Base-by-base conservation (phyloP, 2,797 vertebrate genomes). In the Xenops minutus region DNA sequence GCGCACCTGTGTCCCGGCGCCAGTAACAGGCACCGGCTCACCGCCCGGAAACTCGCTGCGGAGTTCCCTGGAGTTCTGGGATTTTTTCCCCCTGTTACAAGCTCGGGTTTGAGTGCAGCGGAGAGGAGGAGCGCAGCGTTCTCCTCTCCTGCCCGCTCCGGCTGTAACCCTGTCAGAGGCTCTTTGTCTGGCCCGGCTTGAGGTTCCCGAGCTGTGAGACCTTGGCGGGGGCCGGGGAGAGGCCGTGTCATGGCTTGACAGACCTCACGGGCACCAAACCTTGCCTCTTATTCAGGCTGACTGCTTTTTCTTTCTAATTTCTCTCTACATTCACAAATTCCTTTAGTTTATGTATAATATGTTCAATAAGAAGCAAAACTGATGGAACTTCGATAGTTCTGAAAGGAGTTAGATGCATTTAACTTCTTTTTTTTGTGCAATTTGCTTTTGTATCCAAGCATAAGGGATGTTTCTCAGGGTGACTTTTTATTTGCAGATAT, bases 101-200 rank as follows among this genome's bases (percentile, higher is more conserved):
- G 63, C 18, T 20, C 7, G 9, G 19, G 23, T 43, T 17, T 30
- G 43, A 48, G 23, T 37, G 5, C 37, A 2, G 9, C 6, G 71
- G 58, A 9, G 36, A 10, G 23, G 11, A n/a, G 6, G 9, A 59
- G 49, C 46, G 19, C 21, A 48, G 59, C 61, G 46, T 34, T 75
- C 19, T 27, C 30, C 2, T 67, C 66, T 74, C 18, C 43, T 69
- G 77, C 39, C 36, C 13, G 37, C 55, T 55, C 54, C 2, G 34
- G 63, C 78, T 46, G 32, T 19, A 52, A 2, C 30, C 76, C 92
- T 95, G 95, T 94, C 94, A 92, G 52, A 32, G 15, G 83, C 61
- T 74, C 94, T 96, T 96, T 96, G 96, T 96, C 93, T 95, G 92
- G 74, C 54, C 75, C 37, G 61, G 80, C 78, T 46, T 54, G 76